Evolutionary conservation across 1,140 invertebrate species (phyloP).

Genomic region (Sycophila sp.): DNA sequence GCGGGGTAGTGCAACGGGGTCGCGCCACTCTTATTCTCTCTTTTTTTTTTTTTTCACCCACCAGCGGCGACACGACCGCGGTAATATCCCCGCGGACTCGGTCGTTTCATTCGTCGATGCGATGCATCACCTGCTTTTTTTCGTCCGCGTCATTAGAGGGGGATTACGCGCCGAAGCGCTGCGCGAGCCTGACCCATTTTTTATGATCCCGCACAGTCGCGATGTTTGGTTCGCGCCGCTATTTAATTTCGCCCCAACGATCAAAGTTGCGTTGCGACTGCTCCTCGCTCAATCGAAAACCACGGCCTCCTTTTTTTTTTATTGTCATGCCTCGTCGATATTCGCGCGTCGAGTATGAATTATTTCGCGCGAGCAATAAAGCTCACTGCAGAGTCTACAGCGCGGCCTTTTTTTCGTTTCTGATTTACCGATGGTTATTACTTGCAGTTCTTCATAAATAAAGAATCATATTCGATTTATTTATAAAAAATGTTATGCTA

Average conservation of each 20-base stretch:
- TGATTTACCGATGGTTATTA: background rate
- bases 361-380: conserved; percentile 18
- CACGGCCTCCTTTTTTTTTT: background rate
- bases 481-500: too few species aligned
- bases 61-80: conserved; percentile 17
- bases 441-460: too few species aligned
- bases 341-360: background rate
- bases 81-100: too few species aligned
- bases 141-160: conserved; percentile 28
- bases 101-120: too few species aligned
- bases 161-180: conserved; percentile 14
- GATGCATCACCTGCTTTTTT: conserved; percentile 17
- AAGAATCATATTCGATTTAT: too few species aligned
- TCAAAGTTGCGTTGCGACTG: background rate
- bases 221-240: background rate
- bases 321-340: background rate
- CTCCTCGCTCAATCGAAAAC: conserved; percentile 17
- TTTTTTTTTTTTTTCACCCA: conserved; percentile 27
- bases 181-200: conserved; percentile 7
- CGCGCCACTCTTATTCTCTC: too few species aligned
- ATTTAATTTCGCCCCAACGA: conserved; percentile 9
- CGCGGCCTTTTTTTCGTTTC: background rate
- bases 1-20: background rate
- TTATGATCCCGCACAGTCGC: background rate
- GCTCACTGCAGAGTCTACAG: background rate